A percentile compares a stretch with the other conserved stretches of the same genome.
These are phyloP conservation scores for Hylyphantes graminicola DNA, from an alignment of 1,140 invertebrate species.

Conservation along the genomic window DNA sequence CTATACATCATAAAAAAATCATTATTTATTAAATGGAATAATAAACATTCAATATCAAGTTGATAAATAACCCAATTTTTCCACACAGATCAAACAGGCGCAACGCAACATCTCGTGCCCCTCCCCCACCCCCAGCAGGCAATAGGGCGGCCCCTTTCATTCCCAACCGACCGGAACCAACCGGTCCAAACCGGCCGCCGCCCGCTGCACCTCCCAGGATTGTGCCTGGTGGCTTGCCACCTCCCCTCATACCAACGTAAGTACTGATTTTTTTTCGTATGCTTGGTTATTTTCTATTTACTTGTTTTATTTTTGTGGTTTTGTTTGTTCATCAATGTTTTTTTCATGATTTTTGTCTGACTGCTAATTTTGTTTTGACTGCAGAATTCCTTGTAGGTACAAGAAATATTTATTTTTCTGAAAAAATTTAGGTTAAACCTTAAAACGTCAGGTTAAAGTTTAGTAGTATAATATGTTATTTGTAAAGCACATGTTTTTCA, in stretches of 20 bases:
- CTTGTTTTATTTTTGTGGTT: background rate
- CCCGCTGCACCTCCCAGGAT: conserved; percentile 67
- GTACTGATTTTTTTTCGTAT: conserved; percentile 70
- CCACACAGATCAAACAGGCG: conserved; percentile 14
- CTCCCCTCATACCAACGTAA: conserved; percentile 94
- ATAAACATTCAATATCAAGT: too few relatives aligned
- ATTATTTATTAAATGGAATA: too few relatives aligned
- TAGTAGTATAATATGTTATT: too few relatives aligned
- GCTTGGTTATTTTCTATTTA: background rate
- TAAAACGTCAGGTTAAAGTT: too few relatives aligned
- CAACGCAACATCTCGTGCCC: conserved; percentile 38
- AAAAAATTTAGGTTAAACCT: background rate
- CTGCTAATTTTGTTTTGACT: background rate
- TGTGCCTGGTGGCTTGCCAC: conserved; percentile 73
- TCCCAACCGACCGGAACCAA: conserved; percentile 65
- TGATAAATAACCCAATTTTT: too few relatives aligned
- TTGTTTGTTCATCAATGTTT: background rate
- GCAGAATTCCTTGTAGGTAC: background rate
- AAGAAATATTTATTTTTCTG: background rate
- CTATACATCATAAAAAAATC: too few relatives aligned
- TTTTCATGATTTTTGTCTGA: background rate
- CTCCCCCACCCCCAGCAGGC: conserved; percentile 32
- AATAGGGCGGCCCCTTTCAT: conserved; percentile 61
- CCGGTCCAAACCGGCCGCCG: conserved; percentile 68
- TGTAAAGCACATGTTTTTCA: too few relatives aligned